Percentiles rank a stretch among this genome's conserved stretches.
These are phyloP conservation scores for Ridgeia piscesae DNA, from an alignment of 1,140 invertebrate genomes.

Conservation along the genomic window DNA sequence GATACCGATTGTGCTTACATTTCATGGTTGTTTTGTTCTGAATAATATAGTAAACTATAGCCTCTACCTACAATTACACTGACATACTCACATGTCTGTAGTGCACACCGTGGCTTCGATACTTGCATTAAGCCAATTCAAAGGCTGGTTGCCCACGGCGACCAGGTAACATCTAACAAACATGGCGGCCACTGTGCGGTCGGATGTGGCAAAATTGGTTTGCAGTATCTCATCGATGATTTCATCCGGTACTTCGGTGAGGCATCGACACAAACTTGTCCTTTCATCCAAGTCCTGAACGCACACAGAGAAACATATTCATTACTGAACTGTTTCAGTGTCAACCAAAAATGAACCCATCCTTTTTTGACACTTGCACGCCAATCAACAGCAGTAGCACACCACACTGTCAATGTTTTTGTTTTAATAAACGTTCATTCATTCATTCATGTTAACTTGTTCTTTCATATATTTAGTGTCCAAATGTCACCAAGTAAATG, in stretches of 20 bases:
- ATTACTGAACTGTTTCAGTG: too few species aligned
- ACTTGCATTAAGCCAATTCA: not conserved
- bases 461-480: too few species aligned
- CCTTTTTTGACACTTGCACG: too few species aligned
- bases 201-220: not conserved
- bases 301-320: not conserved
- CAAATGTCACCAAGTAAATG: too few species aligned
- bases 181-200: not conserved
- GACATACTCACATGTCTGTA: not conserved
- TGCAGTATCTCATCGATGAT: slow-evolving; percentile 8
- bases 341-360: too few species aligned
- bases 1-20: too few species aligned
- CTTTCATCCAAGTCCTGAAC: not conserved
- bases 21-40: too few species aligned
- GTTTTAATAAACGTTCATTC: too few species aligned
- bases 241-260: slow-evolving; percentile 5
- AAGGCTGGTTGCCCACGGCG: not conserved
- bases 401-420: too few species aligned
- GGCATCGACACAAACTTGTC: not conserved
- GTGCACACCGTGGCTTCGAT: slow-evolving; percentile 1
- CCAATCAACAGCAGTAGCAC: too few species aligned
- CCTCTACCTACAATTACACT: not conserved
- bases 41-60: not conserved
- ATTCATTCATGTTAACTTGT: too few species aligned
- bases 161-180: slow-evolving; percentile 12